Evolutionary conservation across 2,113 vertebrate genomes (phyloP), one percentile per base, ranked within the genome.

Genomic region (Malurus cyaneus): DNA sequence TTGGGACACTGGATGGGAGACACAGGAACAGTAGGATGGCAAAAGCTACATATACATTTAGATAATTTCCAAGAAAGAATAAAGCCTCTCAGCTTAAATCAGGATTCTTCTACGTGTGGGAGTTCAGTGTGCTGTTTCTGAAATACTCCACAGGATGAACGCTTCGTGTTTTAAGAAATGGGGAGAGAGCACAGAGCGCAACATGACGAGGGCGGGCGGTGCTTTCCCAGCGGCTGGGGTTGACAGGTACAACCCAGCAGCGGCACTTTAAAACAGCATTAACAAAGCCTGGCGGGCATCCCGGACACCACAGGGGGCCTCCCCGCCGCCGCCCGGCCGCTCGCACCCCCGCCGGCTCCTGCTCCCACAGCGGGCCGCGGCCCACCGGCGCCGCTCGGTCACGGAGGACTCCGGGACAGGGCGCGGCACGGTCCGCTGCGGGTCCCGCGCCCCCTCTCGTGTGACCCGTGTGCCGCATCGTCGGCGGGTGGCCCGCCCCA

Each of bases 21-120:
- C 24, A 11, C 0, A 3, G 36, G 5, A 80, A 44, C 8, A n/a
- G 14, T 1, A 50, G 3, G 19, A 16, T 1, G 2, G 24, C 25
- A 81, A 21, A 66, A 73, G 9, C 29, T 41, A 20, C 21, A 2
- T 6, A 15, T 1, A 26, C 21, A 50, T 11, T 26, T 41, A 14
- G 7, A 5, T 24, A 52, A 23, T 53, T 84, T 81, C 21, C 54
- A 60, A 36, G 31, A 29, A 77, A 66, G 28, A 66, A 25, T 20
- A 57, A 53, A n/a, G 26, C 5, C n/a, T 42, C 32, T 29, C 61
- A 9, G 24, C 1, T 1, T n/a, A 71, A 56, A 10, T 18, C 14
- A 53, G 18, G 50, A 41, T 25, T 32, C 56, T 23, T 66, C 31
- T 29, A 18, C 1, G 0, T 1, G 4, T 12, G 8, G 2, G 20